Evolutionary conservation across 2,113 vertebrate genomes (phyloP), one percentile per base, ranked within the genome.

Genomic region (Mugil cephalus): DNA sequence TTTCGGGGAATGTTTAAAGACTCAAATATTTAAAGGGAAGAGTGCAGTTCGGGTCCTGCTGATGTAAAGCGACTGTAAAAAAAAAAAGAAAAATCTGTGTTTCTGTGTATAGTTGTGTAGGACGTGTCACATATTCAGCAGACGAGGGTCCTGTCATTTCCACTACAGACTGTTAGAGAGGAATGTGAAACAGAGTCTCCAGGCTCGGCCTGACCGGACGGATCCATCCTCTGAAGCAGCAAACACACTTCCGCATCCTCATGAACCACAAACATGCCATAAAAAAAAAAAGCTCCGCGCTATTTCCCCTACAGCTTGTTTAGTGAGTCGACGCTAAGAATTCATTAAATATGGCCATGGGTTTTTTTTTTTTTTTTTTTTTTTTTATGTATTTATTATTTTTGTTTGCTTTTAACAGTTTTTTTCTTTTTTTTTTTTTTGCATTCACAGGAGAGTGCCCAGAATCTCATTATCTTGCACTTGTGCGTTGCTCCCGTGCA

Each of bases 21-120:
- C 72, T 56, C 6, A 0, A 72, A 60, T 64, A 82, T 86, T 42
- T 81, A 85, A 90, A 90, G 84, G 88, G 88, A 89, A 88, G 59
- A 74, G 45, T 77, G 69, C 67, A 74, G 64, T 88, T 68, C 2
- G 54, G 24, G 88, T 87, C 88, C 90, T 92, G 88, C 92, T 91
- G 91, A 93, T 91, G 88, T 91, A 88, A 87, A 92, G 86, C 67
- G 84, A 84, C 72, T 89, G 80, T 91, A 85, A 82, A 77, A 73
- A 54, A 43, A 14, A 48, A 68, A 45, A 55, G 15, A 14, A 61
- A 12, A 66, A 18, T 24, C 24, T 48, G 39, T 79, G 51, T 70
- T 76, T 86, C 52, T 85, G 66, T 89, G 84, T 86, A 80, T 70
- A 88, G 67, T 36, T 73, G 80, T 83, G 65, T 75, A 78, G 71